These are phyloP conservation scores for Hyla sarda DNA, from an alignment of 2,113 vertebrate genomes.

Conservation along the genomic window DNA sequence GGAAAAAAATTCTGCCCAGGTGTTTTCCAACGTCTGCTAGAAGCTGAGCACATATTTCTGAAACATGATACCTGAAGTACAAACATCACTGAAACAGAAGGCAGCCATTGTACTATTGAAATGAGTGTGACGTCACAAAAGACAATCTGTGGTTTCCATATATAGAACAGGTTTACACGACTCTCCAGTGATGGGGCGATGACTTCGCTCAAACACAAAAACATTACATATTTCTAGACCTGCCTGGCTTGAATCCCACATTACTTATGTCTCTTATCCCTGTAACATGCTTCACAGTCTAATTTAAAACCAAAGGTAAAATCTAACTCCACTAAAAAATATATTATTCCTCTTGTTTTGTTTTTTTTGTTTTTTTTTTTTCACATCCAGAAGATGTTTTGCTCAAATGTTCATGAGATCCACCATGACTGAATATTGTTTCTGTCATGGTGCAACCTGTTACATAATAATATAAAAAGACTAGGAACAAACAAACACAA, in stretches of 20 bases:
- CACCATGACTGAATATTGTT: too few species aligned
- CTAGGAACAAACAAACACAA: too few species aligned
- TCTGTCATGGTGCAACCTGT: too few species aligned
- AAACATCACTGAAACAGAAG: conserved; percentile 35
- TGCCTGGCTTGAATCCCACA: not conserved
- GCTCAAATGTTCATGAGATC: too few species aligned
- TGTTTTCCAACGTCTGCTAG: conserved; percentile 40
- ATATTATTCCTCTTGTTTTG: too few species aligned
- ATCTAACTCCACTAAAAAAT: not conserved
- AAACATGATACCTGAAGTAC: conserved; percentile 33
- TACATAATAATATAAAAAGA: too few species aligned
- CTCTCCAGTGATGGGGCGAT: not conserved
- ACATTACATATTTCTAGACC: not conserved
- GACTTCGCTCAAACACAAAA: conserved; percentile 5
- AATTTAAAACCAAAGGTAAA: not conserved
- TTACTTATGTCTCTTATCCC: not conserved
- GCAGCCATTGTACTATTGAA: conserved; percentile 36
- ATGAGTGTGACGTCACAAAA: conserved; percentile 21
- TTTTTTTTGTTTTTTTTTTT: too few species aligned
- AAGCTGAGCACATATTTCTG: conserved; percentile 17
- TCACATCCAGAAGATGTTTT: too few species aligned
- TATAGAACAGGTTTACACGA: conserved; percentile 17
- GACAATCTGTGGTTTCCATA: conserved; percentile 35
- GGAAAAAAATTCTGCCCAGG: conserved; percentile 35
- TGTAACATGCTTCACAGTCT: not conserved